phyloP scores from a whole-genome alignment of 2,888 invertebrate species.

The Caenorhabditis sp. region DNA sequence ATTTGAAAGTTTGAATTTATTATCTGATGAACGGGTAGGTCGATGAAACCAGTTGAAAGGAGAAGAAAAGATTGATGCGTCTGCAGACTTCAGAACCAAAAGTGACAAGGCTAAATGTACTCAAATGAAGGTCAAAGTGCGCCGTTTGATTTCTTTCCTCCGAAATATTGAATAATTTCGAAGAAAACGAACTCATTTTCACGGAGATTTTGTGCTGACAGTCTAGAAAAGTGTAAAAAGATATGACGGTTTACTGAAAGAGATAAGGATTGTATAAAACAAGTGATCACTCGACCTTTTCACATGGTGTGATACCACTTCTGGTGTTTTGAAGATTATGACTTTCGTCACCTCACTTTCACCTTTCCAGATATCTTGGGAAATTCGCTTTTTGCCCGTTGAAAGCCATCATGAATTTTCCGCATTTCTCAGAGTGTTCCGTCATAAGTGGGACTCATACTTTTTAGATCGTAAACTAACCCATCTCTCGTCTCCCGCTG shows the following conservation, averaged over 20 bases:
- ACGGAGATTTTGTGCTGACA: slow-evolving; percentile 8
- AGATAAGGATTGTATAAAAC: slow-evolving; percentile 34
- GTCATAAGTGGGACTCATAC: no score
- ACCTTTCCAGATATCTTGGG: no score
- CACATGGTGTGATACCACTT: no score
- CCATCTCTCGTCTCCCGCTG: no score
- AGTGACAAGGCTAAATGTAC: slow-evolving; percentile 2
- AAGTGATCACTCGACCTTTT: background rate
- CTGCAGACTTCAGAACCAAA: slow-evolving; percentile 11
- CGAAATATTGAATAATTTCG: slow-evolving; percentile 24
- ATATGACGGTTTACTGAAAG: background rate
- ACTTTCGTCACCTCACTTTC: no score
- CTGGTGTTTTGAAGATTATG: no score
- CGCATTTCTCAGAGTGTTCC: no score
- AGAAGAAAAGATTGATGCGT: background rate
- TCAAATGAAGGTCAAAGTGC: slow-evolving; percentile 12
- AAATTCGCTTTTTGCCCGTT: no score
- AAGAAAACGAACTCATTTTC: slow-evolving; percentile 8
- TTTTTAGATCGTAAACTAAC: no score
- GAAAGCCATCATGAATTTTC: no score
- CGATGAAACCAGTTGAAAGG: background rate
- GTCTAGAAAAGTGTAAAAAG: slow-evolving; percentile 15
- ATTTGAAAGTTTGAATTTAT: background rate
- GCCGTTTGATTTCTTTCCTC: background rate
- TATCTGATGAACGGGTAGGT: background rate